These are phyloP conservation scores for Fistularia commersonii DNA, from an alignment of 2,797 vertebrate species.

Conservation along the genomic window DNA sequence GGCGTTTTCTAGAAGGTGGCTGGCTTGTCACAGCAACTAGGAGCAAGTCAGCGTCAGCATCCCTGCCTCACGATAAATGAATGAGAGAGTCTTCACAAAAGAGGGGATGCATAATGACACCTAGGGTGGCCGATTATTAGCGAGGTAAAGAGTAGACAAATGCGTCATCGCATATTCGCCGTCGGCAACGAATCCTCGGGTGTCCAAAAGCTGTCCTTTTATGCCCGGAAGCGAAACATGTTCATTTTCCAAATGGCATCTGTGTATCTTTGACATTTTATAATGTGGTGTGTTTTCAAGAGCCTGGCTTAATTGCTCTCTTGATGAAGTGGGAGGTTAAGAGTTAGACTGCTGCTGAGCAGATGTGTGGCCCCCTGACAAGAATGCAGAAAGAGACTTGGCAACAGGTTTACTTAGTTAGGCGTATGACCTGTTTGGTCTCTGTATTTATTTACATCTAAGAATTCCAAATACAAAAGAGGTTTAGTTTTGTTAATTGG, in stretches of 20 bases:
- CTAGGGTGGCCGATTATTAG: conserved; percentile 31
- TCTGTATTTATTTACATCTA: background rate
- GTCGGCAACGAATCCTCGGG: conserved; percentile 13
- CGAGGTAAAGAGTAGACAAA: conserved; percentile 16
- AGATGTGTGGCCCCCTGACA: background rate
- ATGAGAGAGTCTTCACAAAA: conserved; percentile 10
- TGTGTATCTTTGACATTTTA: conserved; percentile 9
- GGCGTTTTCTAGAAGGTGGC: conserved; percentile 43
- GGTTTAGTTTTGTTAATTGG: background rate
- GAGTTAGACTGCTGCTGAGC: background rate
- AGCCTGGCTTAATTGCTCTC: conserved; percentile 8
- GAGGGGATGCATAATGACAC: conserved; percentile 27
- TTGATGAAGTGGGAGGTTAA: conserved; percentile 7
- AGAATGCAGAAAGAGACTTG: background rate
- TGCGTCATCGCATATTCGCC: conserved; percentile 14
- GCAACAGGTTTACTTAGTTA: background rate
- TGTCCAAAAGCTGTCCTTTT: conserved; percentile 25
- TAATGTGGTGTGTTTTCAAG: background rate
- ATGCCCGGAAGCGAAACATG: background rate
- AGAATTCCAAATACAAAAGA: background rate
- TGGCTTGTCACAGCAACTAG: conserved; percentile 35
- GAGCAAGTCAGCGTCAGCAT: conserved; percentile 61
- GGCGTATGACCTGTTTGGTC: background rate
- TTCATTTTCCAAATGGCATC: conserved; percentile 4
- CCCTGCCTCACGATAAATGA: conserved; percentile 40